Conservation (phyloP, 1,140 invertebrate species). For the Diploscapter pachys region DNA sequence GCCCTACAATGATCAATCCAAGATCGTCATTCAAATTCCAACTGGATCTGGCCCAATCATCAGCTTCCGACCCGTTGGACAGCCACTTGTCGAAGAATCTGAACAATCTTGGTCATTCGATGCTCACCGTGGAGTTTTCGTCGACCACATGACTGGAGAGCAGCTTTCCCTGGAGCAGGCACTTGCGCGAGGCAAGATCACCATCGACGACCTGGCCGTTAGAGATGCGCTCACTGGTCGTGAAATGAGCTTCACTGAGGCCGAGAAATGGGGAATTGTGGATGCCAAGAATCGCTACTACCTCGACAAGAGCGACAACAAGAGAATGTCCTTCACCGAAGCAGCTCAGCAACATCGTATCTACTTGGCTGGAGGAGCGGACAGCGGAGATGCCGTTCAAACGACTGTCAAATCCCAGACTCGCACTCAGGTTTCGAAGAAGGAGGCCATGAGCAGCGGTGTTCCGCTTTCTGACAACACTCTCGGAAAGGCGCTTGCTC, state of each 20-base stretch:
- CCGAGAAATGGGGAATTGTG: conserved; percentile 69
- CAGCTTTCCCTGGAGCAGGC: conserved; percentile 72
- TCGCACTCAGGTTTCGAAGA: conserved; percentile 47
- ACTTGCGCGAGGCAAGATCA: conserved; percentile 62
- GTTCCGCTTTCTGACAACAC: conserved; percentile 28
- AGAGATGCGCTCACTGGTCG: conserved; percentile 72
- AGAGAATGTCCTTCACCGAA: conserved; percentile 73
- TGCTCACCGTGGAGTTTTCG: conserved; percentile 42
- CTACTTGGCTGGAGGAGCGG: conserved; percentile 56
- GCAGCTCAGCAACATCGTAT: conserved; percentile 55
- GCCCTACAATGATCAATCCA: conserved; percentile 34
- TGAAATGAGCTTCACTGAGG: conserved; percentile 70
- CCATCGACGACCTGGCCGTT: conserved; percentile 64
- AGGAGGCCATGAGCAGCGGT: conserved; percentile 38
- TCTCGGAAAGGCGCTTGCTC: conserved; percentile 78
- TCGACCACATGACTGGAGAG: conserved; percentile 66
- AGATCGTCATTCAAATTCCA: conserved; percentile 58
- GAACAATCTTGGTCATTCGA: conserved; percentile 55
- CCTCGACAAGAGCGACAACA: conserved; percentile 68
- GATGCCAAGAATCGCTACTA: conserved; percentile 70
- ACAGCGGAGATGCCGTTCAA: conserved; percentile 72
- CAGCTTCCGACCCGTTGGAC: conserved; percentile 54
- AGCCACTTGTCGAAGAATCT: conserved; percentile 51
- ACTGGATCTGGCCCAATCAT: conserved; percentile 52
- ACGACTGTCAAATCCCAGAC: conserved; percentile 56